A percentile compares a stretch with the other conserved stretches of the same genome.
These are phyloP conservation scores for Phoxinus phoxinus DNA, from an alignment of 2,113 vertebrate species.

Conservation along the genomic window DNA sequence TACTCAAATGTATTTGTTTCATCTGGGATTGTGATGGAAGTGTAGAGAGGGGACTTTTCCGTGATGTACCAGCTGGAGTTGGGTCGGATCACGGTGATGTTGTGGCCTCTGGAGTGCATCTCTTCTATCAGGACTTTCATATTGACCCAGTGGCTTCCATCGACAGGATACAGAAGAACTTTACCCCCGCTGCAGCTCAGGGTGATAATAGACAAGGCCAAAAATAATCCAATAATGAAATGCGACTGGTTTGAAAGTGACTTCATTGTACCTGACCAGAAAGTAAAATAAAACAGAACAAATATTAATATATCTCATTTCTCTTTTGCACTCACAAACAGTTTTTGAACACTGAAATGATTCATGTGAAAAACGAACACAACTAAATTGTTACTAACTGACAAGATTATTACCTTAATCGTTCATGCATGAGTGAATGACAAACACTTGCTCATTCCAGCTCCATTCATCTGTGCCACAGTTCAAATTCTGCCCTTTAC, in stretches of 20 bases:
- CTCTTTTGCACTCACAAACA: not conserved
- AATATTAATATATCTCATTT: not conserved
- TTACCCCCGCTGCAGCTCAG: constrained; percentile 66
- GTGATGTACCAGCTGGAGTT: constrained; percentile 70
- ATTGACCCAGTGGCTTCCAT: constrained; percentile 77
- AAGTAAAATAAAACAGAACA: not conserved
- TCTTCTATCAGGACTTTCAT: constrained; percentile 74
- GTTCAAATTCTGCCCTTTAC: constrained; percentile 16
- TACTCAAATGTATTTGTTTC: not conserved
- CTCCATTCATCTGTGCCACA: not conserved
- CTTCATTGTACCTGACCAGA: constrained; percentile 34
- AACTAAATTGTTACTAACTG: not conserved
- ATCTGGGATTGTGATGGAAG: constrained; percentile 25
- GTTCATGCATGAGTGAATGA: not conserved
- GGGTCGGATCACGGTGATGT: constrained; percentile 72
- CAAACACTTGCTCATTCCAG: constrained; percentile 7
- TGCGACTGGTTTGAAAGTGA: not conserved
- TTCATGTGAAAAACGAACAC: not conserved
- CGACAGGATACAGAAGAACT: constrained; percentile 71
- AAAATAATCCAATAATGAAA: constrained; percentile 23
- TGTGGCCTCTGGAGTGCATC: constrained; percentile 73
- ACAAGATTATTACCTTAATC: not conserved
- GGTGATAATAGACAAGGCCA: constrained; percentile 48
- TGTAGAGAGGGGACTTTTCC: constrained; percentile 70
- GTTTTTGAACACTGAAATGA: no score